phyloP scores from a whole-genome alignment of 2,113 vertebrate species.

The Dromiciops gliroides region DNA sequence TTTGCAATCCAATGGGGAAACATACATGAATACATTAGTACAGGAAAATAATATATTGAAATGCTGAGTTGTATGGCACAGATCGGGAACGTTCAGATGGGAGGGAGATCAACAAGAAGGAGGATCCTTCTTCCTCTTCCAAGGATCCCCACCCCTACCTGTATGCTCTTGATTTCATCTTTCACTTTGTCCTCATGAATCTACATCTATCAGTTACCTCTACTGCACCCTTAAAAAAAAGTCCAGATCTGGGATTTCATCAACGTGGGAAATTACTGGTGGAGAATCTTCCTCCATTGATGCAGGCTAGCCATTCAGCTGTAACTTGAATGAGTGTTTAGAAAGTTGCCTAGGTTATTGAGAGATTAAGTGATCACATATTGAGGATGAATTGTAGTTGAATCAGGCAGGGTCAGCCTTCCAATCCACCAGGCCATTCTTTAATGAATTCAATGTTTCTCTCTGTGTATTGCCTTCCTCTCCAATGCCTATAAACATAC shows the following conservation, averaged over 20 bases:
- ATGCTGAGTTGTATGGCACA: not conserved
- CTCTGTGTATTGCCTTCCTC: not conserved
- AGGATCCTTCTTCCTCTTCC: not conserved
- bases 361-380: too few relatives aligned
- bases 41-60: not conserved
- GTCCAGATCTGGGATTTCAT: too few relatives aligned
- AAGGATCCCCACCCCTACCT: not conserved
- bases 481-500: not conserved
- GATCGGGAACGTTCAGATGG: not conserved
- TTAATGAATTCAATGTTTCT: not conserved
- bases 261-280: too few relatives aligned
- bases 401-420: too few relatives aligned
- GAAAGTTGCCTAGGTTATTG: too few relatives aligned
- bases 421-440: not conserved
- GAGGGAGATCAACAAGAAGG: not conserved
- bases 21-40: accelerated
- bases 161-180: not conserved
- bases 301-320: too few relatives aligned
- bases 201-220: too few relatives aligned
- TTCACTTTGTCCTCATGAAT: not conserved
- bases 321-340: too few relatives aligned
- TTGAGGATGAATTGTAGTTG: too few relatives aligned
- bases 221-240: not conserved
- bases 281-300: too few relatives aligned
- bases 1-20: not conserved